These are phyloP conservation scores for Piprites chloris DNA, from an alignment of 2,113 vertebrate genomes.

Conservation along the genomic window DNA sequence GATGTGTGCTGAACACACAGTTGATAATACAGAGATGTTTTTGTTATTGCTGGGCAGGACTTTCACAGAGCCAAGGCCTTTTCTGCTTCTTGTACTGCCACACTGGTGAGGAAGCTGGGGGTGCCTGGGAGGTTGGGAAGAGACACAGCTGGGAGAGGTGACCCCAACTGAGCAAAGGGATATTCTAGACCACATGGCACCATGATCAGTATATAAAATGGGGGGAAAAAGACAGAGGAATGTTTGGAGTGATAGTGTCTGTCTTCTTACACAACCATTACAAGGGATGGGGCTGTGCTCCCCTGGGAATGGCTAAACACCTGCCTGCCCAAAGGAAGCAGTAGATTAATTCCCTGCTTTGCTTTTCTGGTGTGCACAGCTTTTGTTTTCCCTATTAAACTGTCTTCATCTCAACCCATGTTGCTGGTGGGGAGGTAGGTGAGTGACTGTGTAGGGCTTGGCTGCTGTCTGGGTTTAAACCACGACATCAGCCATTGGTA, in stretches of 20 bases:
- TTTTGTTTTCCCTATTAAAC: not conserved
- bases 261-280: not conserved
- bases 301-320: not conserved
- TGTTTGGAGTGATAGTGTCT: not conserved
- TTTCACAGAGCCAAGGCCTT: not conserved
- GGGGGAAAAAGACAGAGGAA: not conserved
- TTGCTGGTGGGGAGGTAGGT: not conserved
- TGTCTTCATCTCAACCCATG: not conserved
- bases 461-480: not conserved
- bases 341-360: not conserved
- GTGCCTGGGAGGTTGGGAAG: not conserved
- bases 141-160: not conserved
- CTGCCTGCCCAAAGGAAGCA: accelerated
- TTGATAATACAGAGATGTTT: not conserved
- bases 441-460: not conserved
- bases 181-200: not conserved
- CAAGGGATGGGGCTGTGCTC: not conserved
- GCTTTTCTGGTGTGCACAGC: accelerated
- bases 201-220: not conserved
- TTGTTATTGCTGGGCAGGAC: not conserved
- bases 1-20: not conserved
- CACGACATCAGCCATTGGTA: not conserved
- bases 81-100: not conserved
- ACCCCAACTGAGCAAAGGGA: not conserved
- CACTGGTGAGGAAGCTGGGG: not conserved